Evolutionary conservation across 2,113 vertebrate species (phyloP).

Genomic region (Coryphaenoides rupestris): DNA sequence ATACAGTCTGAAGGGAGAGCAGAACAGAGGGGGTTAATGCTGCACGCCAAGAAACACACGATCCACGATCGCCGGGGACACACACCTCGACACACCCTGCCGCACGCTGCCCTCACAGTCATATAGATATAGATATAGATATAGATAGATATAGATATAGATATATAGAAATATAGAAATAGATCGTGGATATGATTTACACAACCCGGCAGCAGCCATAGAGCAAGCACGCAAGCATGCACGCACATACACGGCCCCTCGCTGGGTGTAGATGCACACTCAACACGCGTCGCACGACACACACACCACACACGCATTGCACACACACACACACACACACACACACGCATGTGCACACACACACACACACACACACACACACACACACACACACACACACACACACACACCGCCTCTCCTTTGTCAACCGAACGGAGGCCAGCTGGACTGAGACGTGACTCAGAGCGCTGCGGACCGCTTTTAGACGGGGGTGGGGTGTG

Average conservation of each 20-base stretch:
- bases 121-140: conserved; percentile 12
- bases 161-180: not conserved
- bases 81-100: conserved; percentile 86
- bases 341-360: too few species aligned
- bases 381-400: not conserved
- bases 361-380: not conserved
- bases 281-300: too few species aligned
- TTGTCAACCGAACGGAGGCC: conserved; percentile 16
- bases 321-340: too few species aligned
- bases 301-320: too few species aligned
- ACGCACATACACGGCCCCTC: not conserved
- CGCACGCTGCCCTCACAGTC: conserved; percentile 49
- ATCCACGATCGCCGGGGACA: conserved; percentile 95
- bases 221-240: not conserved
- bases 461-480: conserved; percentile 15
- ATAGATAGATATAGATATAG: not conserved
- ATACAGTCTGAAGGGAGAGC: conserved; percentile 99
- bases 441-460: conserved; percentile 20
- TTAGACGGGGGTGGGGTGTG: too few species aligned
- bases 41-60: conserved; percentile 96
- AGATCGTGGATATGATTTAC: not conserved
- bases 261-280: too few species aligned
- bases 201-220: not conserved
- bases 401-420: conserved; percentile 6
- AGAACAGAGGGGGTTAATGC: conserved; percentile 99